phyloP scores from a whole-genome alignment of 2,888 invertebrate species.

The Macrosiphum euphorbiae region DNA sequence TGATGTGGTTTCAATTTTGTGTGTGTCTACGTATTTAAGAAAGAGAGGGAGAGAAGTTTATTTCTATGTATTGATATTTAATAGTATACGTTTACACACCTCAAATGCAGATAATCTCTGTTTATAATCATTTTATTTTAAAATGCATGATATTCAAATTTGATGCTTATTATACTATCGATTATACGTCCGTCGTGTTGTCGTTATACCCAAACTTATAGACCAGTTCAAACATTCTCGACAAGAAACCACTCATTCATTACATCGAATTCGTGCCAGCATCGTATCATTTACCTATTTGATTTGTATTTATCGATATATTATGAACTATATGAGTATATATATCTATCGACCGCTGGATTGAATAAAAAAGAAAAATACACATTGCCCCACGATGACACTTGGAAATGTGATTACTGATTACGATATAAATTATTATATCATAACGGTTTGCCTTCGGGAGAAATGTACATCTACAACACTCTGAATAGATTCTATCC shows the following conservation, averaged over 20 bases:
- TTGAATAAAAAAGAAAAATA: neutral
- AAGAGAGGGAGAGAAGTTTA: neutral
- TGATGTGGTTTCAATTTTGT: neutral
- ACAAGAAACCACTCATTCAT: neutral
- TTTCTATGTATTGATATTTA: neutral
- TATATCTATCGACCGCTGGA: neutral
- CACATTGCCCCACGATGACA: neutral
- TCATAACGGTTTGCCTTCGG: neutral
- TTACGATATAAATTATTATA: neutral
- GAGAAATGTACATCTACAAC: neutral
- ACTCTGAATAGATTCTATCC: neutral
- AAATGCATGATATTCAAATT: constrained; percentile 16
- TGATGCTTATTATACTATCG: neutral
- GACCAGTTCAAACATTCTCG: neutral
- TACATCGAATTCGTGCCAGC: neutral
- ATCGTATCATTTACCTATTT: neutral
- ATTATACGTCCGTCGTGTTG: neutral
- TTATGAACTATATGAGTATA: neutral
- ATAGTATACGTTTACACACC: neutral
- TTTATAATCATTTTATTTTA: neutral
- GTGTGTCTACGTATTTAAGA: neutral
- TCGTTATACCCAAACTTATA: neutral
- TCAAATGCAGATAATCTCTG: neutral
- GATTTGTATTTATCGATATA: neutral
- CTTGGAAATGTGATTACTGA: neutral